Conservation (phyloP, 1,140 invertebrate genomes). For the Elymnias hypermnestra region DNA sequence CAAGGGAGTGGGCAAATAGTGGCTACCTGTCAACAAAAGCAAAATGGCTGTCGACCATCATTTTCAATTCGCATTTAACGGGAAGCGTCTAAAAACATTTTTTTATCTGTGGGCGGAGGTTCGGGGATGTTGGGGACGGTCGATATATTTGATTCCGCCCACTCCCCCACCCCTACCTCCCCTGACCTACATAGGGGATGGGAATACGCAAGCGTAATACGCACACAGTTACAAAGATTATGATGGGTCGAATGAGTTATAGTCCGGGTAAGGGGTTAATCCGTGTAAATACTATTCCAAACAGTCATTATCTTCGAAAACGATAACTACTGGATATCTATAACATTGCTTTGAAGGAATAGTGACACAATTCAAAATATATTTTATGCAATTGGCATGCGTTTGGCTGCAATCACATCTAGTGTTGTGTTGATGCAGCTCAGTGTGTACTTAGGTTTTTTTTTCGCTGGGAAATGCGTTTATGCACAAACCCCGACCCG, state of each 20-base stretch:
- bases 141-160: slow-evolving; percentile 39
- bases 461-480: no score
- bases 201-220: slow-evolving; percentile 28
- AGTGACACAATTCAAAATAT: no score
- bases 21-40: neutral
- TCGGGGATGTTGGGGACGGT: slow-evolving; percentile 29
- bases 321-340: no score
- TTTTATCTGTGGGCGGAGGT: slow-evolving; percentile 39
- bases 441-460: no score
- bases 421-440: no score
- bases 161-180: slow-evolving; percentile 39
- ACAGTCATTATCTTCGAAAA: no score
- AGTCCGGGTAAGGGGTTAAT: neutral
- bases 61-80: slow-evolving; percentile 12
- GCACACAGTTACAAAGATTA: slow-evolving; percentile 23
- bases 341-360: no score
- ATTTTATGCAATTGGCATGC: no score
- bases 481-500: no score
- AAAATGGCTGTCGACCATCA: neutral
- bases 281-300: neutral
- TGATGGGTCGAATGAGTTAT: slow-evolving; percentile 5
- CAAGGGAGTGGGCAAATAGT: no score
- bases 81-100: slow-evolving; percentile 20
- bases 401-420: no score
- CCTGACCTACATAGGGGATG: slow-evolving; percentile 40